These are phyloP conservation scores for Musca vetustissima DNA, from an alignment of 1,140 invertebrate species.

Conservation along the genomic window DNA sequence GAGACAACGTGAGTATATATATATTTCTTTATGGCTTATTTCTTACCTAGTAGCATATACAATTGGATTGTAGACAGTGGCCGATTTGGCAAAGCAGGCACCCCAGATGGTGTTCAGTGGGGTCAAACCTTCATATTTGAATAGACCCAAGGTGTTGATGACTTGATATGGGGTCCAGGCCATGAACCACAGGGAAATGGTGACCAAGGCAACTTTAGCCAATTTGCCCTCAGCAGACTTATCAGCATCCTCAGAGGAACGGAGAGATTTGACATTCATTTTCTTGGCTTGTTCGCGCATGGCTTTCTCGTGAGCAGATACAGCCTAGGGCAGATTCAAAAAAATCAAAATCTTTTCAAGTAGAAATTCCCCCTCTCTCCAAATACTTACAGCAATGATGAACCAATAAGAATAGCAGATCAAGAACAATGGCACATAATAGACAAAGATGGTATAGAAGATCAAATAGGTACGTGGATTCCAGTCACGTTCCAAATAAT, in stretches of 20 bases:
- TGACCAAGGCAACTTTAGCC: conserved; percentile 80
- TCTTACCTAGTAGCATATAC: conserved; percentile 77
- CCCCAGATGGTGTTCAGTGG: conserved; percentile 78
- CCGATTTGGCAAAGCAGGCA: conserved; percentile 76
- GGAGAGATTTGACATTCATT: conserved; percentile 79
- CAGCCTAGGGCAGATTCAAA: conserved; percentile 59
- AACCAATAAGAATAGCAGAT: conserved; percentile 80
- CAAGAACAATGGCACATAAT: conserved; percentile 69
- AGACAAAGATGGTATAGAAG: conserved; percentile 70
- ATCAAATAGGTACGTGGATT: conserved; percentile 69
- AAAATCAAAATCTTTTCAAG: neutral
- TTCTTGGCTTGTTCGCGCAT: conserved; percentile 84
- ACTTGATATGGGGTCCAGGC: conserved; percentile 84
- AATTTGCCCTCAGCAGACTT: conserved; percentile 74
- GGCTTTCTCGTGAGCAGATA: conserved; percentile 75
- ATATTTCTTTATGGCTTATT: too few species aligned
- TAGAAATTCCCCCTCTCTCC: neutral
- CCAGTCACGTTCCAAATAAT: conserved; percentile 73
- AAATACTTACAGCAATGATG: conserved; percentile 68
- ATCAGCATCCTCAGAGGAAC: conserved; percentile 67
- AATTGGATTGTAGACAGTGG: conserved; percentile 80
- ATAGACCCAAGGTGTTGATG: conserved; percentile 77
- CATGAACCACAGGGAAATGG: conserved; percentile 80
- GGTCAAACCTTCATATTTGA: conserved; percentile 66
- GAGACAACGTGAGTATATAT: too few species aligned